Evolutionary conservation across 2,113 vertebrate species (phyloP).

Genomic region (Corydoras maculifer): DNA sequence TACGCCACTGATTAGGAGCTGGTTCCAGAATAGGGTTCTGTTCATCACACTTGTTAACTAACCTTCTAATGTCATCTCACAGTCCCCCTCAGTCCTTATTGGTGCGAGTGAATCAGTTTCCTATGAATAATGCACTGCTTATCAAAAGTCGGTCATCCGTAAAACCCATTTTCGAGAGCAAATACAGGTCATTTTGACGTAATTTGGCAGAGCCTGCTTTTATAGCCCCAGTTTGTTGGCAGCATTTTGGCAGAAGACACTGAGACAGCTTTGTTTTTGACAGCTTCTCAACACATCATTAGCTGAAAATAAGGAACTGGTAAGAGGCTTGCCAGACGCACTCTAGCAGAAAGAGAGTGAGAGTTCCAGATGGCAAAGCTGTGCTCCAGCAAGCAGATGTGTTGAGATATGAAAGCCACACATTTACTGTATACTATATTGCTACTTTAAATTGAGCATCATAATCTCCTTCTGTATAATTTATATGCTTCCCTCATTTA

Average conservation of each 20-base stretch:
- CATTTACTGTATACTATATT: slow-evolving; percentile 29
- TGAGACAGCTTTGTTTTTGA: slow-evolving; percentile 44
- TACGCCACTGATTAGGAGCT: not conserved
- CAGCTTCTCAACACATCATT: slow-evolving; percentile 43
- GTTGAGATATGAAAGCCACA: slow-evolving; percentile 34
- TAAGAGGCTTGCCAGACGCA: slow-evolving; percentile 40
- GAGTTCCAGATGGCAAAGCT: slow-evolving; percentile 42
- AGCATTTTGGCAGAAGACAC: slow-evolving; percentile 31
- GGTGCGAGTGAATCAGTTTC: slow-evolving; percentile 24
- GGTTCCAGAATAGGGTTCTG: slow-evolving; percentile 7
- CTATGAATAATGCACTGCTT: slow-evolving; percentile 38
- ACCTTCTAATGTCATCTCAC: slow-evolving; percentile 16
- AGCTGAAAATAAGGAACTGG: slow-evolving; percentile 45
- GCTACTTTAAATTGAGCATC: slow-evolving; percentile 40
- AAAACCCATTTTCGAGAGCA: slow-evolving; percentile 43
- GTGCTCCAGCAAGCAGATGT: slow-evolving; percentile 47
- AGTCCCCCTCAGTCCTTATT: slow-evolving; percentile 5
- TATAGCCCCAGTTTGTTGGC: slow-evolving; percentile 37
- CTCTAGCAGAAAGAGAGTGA: slow-evolving; percentile 38
- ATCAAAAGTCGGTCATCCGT: slow-evolving; percentile 41
- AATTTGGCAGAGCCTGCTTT: slow-evolving; percentile 40
- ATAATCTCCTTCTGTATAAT: slow-evolving; percentile 27
- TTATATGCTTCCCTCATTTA: slow-evolving; percentile 21
- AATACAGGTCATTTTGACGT: slow-evolving; percentile 39
- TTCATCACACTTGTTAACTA: slow-evolving; percentile 31